These are phyloP conservation scores for Popillia japonica DNA, from an alignment of 1,140 invertebrate genomes.

Conservation along the genomic window DNA sequence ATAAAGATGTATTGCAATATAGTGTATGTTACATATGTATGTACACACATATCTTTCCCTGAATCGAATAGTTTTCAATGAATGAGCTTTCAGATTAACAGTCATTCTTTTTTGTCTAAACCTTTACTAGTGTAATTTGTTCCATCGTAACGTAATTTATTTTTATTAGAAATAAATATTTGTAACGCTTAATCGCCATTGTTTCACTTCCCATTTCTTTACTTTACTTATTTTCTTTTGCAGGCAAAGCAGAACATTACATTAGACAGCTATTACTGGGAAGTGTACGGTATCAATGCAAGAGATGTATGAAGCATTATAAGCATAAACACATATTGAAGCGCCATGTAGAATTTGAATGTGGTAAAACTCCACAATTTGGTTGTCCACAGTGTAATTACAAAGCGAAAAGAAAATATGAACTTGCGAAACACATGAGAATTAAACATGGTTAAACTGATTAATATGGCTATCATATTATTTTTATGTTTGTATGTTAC, in stretches of 20 bases:
- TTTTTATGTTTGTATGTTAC: too few relatives aligned
- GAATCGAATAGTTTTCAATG: too few relatives aligned
- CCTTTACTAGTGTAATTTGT: neutral
- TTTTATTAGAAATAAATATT: too few relatives aligned
- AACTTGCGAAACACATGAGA: neutral
- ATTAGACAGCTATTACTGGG: neutral
- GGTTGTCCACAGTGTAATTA: conserved; percentile 42
- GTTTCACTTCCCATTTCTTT: neutral
- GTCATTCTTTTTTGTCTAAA: neutral
- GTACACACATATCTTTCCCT: too few relatives aligned
- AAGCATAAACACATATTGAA: conserved; percentile 63
- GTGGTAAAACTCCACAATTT: conserved; percentile 67
- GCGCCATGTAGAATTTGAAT: conserved; percentile 63
- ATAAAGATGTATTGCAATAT: too few relatives aligned
- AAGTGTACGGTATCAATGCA: conserved; percentile 56
- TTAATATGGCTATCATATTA: too few relatives aligned
- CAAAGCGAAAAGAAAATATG: conserved; percentile 6
- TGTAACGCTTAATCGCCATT: too few relatives aligned
- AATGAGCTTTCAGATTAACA: too few relatives aligned
- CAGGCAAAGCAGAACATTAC: conserved; percentile 4
- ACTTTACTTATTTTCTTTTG: neutral
- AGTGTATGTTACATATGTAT: too few relatives aligned
- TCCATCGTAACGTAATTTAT: neutral
- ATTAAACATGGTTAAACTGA: neutral
- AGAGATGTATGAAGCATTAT: conserved; percentile 66